These are phyloP conservation scores for Hylaeus volcanicus DNA, from an alignment of 1,140 invertebrate genomes.

Conservation along the genomic window DNA sequence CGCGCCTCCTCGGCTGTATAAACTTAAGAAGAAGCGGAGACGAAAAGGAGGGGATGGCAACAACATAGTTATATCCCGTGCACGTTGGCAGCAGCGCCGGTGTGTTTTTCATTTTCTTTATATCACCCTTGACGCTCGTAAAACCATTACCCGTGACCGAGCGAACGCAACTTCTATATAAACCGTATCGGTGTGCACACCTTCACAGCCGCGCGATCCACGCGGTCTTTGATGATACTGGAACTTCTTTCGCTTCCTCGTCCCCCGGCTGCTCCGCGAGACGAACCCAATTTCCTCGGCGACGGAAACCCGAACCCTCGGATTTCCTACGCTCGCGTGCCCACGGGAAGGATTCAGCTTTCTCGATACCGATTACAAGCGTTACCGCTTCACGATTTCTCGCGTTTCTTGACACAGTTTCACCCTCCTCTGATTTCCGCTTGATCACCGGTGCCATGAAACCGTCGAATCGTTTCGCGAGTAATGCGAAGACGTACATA, in stretches of 20 bases:
- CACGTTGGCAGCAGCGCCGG: constrained; percentile 73
- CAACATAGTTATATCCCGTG: constrained; percentile 76
- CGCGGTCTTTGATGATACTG: constrained; percentile 73
- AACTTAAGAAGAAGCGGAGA: constrained; percentile 76
- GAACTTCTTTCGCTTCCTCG: constrained; percentile 72
- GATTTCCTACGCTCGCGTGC: constrained; percentile 43
- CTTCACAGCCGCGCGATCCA: constrained; percentile 51
- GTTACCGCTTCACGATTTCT: constrained; percentile 19
- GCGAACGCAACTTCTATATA: constrained; percentile 79
- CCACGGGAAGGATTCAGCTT: constrained; percentile 65
- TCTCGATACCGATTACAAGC: constrained; percentile 48
- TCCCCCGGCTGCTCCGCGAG: constrained; percentile 45
- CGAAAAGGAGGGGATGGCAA: constrained; percentile 59
- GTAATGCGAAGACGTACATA: not conserved
- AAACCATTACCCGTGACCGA: constrained; percentile 91
- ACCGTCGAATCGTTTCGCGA: too few relatives aligned
- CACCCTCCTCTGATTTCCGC: too few relatives aligned
- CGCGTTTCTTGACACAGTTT: not conserved
- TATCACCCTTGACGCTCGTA: constrained; percentile 90
- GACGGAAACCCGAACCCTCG: constrained; percentile 50
- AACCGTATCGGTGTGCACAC: constrained; percentile 60
- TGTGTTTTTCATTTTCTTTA: constrained; percentile 93
- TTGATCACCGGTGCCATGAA: too few relatives aligned
- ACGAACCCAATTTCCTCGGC: constrained; percentile 71
- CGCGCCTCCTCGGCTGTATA: constrained; percentile 40